These are phyloP conservation scores for Cerastis rubricosa DNA, from an alignment of 2,888 invertebrate genomes.

Conservation along the genomic window DNA sequence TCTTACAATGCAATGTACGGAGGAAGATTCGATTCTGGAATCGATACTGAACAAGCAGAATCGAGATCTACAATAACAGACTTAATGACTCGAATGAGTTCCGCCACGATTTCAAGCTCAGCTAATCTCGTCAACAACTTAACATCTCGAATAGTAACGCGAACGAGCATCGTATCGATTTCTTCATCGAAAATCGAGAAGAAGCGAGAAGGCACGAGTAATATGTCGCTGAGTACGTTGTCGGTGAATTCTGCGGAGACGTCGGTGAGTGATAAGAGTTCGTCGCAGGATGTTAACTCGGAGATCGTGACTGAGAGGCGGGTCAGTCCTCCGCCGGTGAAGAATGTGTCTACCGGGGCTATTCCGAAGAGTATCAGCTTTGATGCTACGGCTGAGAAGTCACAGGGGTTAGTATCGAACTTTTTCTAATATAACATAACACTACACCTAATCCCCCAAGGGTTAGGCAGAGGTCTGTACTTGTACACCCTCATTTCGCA, in stretches of 20 bases:
- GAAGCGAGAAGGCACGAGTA: slow-evolving; percentile 80
- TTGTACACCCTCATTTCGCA: no score
- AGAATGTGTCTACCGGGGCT: slow-evolving; percentile 93
- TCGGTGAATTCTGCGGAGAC: slow-evolving; percentile 87
- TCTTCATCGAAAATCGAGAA: slow-evolving; percentile 86
- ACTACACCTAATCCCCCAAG: no score
- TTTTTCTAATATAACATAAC: neutral
- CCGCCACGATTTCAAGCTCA: slow-evolving; percentile 84
- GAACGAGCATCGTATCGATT: slow-evolving; percentile 86
- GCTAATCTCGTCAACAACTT: slow-evolving; percentile 82
- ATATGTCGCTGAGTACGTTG: slow-evolving; percentile 85
- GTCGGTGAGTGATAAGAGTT: slow-evolving; percentile 86
- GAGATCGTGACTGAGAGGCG: slow-evolving; percentile 86
- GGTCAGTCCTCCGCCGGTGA: slow-evolving; percentile 83
- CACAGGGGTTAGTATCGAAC: slow-evolving; percentile 88
- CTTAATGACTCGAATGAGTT: slow-evolving; percentile 85
- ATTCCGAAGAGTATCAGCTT: slow-evolving; percentile 98
- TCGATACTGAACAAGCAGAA: slow-evolving; percentile 82
- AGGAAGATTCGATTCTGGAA: slow-evolving; percentile 80
- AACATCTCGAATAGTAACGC: slow-evolving; percentile 82
- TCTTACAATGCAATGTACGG: slow-evolving; percentile 87
- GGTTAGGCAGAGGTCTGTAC: no score
- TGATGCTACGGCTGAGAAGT: slow-evolving; percentile 96
- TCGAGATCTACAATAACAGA: slow-evolving; percentile 83
- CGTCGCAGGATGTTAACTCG: slow-evolving; percentile 88